Base-by-base conservation (phyloP, 2,797 vertebrate species). In the Molossus alvarezi region DNA sequence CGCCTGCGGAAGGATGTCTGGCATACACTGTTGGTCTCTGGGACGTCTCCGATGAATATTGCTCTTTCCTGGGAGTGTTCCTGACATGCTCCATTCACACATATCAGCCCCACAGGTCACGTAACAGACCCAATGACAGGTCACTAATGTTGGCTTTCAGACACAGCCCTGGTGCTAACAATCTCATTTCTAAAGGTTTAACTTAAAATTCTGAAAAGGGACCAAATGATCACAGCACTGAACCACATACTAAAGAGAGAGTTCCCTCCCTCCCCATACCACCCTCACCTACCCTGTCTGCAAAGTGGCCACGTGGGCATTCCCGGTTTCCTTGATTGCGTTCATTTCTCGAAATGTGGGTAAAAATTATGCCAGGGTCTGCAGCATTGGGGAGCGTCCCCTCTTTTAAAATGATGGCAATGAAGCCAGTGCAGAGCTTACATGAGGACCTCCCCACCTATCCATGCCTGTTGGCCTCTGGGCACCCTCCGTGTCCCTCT, bases 131-230 rank as follows among this genome's bases (percentile, higher is more conserved):
- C 87, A 82, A 55, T 7, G 25, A 82, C 6, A 53, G 53, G 17
- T 67, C 76, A 79, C 58, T 73, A 92, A 73, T 91, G 62, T 41
- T 69, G 84, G 13, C 62, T 93, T 88, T 92, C 71, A 58, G 83
- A 94, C 27, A 73, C 65, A 84, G 73, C 9, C 23, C 82, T 73
- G 64, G 57, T 91, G 85, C 77, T 89, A 87, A 90, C 71, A 55
- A 67, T 91, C 94, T 87, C 37, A 92, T 88, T 84, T 91, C 72
- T 95, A 94, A 85, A 3, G 11, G 8, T 85, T 96, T 87, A 89
- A 5, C 67, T 87, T 89, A 91, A 97, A 89, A 94, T 84, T 23
- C 37, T 86, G 57, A 65, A 83, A 65, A 72, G 58, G 37, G n/a
- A 60, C 69, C 51, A 69, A 83, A 83, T 60, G 77, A 84, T 84